Base-by-base conservation (phyloP, 2,113 vertebrate species). In the Mugil cephalus region DNA sequence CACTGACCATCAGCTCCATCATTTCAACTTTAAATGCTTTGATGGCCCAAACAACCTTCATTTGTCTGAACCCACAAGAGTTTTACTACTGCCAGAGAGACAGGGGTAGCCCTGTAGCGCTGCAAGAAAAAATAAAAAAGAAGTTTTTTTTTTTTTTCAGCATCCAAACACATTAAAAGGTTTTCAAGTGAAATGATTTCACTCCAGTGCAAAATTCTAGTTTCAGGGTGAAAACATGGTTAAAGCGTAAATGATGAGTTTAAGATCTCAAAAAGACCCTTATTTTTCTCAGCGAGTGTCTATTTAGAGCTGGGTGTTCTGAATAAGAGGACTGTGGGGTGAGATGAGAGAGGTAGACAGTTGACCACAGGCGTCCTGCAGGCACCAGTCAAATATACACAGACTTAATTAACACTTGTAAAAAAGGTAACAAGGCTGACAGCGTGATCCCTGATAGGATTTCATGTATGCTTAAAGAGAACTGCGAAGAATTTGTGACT, bases 371-470 rank as follows among this genome's bases (percentile, higher is more conserved):
- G 85, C 88, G 72, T 87, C 89, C 82, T 82, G 66, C 75, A 85
- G 88, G 89, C 88, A 86, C 89, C 87, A 91, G 88, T 72, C 86
- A 87, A 92, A 90, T 92, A 86, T 89, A 88, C 81, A 87, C 83
- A 14, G 21, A 72, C 67, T 77, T 92, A 86, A 90, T 90, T 90
- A 91, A 87, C 77, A 80, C 87, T 81, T 86, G 58, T 80, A 85
- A 80, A 14, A 21, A 50, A 21, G 12, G 88, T 83, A 79, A 83
- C 76, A 59, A 71, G 62, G 21, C 53, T 73, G 68, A 77, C 69
- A 77, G 74, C 75, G 69, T 81, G 52, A 87, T 80, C 50, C 48
- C 68, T 55, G 68, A 72, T 66, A 55, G 43, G 43, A 69, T 78
- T 68, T 69, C 34, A 55, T 56, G 10, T 39, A 58, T 62, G 47